Evolutionary conservation across 2,113 vertebrate genomes (phyloP).

Genomic region (Sphaerodactylus townsendi): DNA sequence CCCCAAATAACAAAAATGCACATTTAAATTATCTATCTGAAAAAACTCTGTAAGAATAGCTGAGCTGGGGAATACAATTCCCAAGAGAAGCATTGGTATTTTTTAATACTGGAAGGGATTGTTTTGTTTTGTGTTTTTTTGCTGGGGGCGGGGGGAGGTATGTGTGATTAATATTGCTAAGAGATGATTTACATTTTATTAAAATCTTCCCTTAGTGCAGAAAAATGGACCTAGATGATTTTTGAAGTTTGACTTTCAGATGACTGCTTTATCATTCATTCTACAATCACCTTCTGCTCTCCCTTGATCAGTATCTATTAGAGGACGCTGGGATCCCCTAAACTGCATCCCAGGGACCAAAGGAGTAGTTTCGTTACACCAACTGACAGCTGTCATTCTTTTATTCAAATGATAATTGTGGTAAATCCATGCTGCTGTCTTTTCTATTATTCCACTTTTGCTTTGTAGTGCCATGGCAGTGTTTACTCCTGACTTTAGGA

Average conservation of each 20-base stretch:
- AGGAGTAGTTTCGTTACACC: not conserved
- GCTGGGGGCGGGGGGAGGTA: too few relatives aligned
- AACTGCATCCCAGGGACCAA: not conserved
- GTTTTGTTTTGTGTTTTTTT: not conserved
- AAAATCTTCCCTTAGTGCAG: not conserved
- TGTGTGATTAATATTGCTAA: slow-evolving; percentile 8
- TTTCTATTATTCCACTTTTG: not conserved
- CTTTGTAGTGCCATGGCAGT: not conserved
- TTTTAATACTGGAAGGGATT: not conserved
- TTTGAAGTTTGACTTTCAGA: not conserved
- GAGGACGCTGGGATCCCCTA: not conserved
- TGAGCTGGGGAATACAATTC: slow-evolving; percentile 10
- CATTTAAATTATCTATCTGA: slow-evolving; percentile 10
- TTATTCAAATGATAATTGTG: not conserved
- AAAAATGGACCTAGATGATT: not conserved
- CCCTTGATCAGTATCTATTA: not conserved
- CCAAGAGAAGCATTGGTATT: not conserved
- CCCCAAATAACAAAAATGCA: slow-evolving; percentile 18
- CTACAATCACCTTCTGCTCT: not conserved
- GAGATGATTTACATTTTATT: not conserved
- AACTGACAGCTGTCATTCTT: not conserved
- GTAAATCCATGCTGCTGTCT: not conserved
- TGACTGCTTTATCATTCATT: not conserved
- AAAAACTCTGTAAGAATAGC: slow-evolving; percentile 13
- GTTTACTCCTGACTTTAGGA: not conserved